Evolutionary conservation across 2,113 vertebrate genomes (phyloP).

Genomic region (Larimichthys polyactis): DNA sequence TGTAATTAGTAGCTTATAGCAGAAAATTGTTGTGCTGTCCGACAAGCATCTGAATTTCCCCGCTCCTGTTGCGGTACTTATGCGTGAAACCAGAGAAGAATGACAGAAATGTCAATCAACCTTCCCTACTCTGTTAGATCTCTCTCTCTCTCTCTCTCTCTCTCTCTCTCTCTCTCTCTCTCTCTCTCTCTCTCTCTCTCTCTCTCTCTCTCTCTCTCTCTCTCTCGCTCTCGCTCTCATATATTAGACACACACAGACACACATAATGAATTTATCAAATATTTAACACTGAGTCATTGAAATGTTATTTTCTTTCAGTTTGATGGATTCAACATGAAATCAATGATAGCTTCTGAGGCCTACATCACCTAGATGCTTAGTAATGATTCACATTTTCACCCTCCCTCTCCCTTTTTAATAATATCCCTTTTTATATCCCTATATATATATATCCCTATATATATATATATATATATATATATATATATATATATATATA

Average conservation of each 20-base stretch:
- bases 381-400: neutral
- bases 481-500: too few species aligned
- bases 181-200: neutral
- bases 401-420: too few species aligned
- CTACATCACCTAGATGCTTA: neutral
- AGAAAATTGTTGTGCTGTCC: constrained; percentile 69
- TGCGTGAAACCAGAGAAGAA: constrained; percentile 68
- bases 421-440: too few species aligned
- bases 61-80: constrained; percentile 71
- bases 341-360: neutral
- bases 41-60: constrained; percentile 70
- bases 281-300: neutral
- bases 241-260: too few species aligned
- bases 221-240: neutral
- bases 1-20: constrained; percentile 60
- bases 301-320: neutral
- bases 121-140: neutral
- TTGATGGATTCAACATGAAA: neutral
- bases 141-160: neutral
- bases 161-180: too few species aligned
- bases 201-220: too few species aligned
- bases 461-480: too few species aligned
- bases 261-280: neutral
- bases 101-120: constrained; percentile 25
- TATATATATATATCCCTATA: too few species aligned